Evolutionary conservation across 2,888 invertebrate species (phyloP).

Genomic region (Stenurella melanura): DNA sequence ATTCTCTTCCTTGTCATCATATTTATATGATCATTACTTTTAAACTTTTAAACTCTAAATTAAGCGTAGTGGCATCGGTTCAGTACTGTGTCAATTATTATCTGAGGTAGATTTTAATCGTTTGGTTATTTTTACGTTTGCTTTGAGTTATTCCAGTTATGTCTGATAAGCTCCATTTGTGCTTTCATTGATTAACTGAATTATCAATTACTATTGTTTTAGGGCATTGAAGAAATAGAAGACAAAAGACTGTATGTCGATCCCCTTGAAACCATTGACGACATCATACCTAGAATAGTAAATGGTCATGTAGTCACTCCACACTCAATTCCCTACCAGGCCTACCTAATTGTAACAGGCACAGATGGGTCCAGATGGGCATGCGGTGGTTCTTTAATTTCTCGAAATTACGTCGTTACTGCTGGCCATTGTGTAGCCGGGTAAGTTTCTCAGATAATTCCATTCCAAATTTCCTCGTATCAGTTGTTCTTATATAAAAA

Average conservation of each 20-base stretch:
- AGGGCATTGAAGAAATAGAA: not conserved
- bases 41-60: no score
- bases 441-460: not conserved
- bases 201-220: not conserved
- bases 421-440: constrained; percentile 51
- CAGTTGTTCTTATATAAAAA: no score
- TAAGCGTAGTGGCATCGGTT: no score
- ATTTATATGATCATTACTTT: no score
- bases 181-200: no score
- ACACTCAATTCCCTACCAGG: constrained; percentile 54
- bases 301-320: constrained; percentile 52
- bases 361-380: constrained; percentile 32
- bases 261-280: not conserved
- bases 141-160: no score
- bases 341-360: constrained; percentile 31
- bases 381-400: constrained; percentile 53
- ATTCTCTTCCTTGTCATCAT: no score
- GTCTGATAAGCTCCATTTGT: no score
- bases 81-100: no score
- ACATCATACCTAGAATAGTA: constrained; percentile 45
- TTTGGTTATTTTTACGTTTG: no score
- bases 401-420: constrained; percentile 47
- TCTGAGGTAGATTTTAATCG: no score
- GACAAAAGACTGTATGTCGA: constrained; percentile 9
- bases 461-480: no score